Evolutionary conservation across 1,140 invertebrate genomes (phyloP), one percentile per base, ranked within the genome.

Genomic region (Copidosoma floridanum): DNA sequence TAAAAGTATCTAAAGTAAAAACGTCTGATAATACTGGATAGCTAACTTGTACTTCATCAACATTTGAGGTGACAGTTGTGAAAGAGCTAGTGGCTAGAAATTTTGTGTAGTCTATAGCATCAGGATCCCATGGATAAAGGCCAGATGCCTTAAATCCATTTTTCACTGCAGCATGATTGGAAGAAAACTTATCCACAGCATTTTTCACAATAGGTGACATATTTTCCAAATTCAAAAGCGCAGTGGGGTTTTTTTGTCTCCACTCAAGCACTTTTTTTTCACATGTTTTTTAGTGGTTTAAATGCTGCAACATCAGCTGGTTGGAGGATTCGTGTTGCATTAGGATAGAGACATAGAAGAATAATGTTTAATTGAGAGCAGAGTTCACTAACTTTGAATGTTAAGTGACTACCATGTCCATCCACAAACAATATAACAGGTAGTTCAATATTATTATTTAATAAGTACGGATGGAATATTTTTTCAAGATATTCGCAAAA

Each of bases 401-500:
- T 56, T 24, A 46, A 40, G 48, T 57, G 55, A 37, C 20, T 57
- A 14, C 37, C 66, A 61, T 77, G 74, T 8, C 71, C 72, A 63
- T 78, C 76, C 7, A 77, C 51, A 68, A 75, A 79, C 10, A 80
- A 56, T 7, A 76, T 68, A 8, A 77, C 63, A 12, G 76, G 75
- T 57, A 66, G 66, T 44, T 60, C 56, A 16, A 70, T 63, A 14
- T 66, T 62, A 23, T 68, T 63, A 44, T 69, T 58, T 38, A 57
- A 47, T 24, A 78, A 47, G 53, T 67, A 71, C 12, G 69, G 70
- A 65, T 72, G 43, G 26, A 77, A 70, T 23, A 74, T 61, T 57
- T 77, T 72, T 56, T 58, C 57, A 24, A 76, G 63, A 57, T 74
- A 79, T 55, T 78, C 74, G 57, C 67, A 76, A 63, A 79, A 78